Evolutionary conservation across 2,113 vertebrate species (phyloP).

Genomic region (Terrapene triunguis): DNA sequence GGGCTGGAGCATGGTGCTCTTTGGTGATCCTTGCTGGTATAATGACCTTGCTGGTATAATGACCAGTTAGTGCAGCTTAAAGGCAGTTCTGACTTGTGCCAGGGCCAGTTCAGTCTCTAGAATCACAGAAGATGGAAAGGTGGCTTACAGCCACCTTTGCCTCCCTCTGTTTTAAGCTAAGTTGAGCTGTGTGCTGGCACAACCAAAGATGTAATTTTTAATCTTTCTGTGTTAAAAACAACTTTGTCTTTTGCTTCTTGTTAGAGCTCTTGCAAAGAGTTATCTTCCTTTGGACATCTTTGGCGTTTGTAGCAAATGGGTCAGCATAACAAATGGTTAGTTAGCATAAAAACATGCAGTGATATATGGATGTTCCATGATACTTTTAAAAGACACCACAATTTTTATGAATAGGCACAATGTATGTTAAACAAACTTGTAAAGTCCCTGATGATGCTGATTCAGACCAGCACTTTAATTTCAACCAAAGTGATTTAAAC

Average conservation of each 20-base stretch:
- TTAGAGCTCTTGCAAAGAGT: background rate
- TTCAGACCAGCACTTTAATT: background rate
- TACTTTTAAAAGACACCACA: background rate
- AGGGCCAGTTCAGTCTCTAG: background rate
- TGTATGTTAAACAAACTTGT: background rate
- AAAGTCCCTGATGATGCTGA: background rate
- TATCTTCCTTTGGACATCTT: background rate
- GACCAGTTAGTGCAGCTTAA: background rate
- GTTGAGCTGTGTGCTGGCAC: background rate
- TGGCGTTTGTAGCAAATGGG: background rate
- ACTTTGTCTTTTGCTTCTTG: background rate
- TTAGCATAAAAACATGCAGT: background rate
- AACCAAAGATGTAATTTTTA: no score
- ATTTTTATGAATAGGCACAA: background rate
- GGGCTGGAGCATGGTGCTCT: background rate
- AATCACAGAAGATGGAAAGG: background rate
- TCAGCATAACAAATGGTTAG: background rate
- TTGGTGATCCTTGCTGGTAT: background rate
- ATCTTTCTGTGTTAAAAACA: background rate
- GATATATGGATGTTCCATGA: background rate
- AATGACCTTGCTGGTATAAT: background rate
- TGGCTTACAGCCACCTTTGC: background rate
- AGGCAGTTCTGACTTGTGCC: background rate
- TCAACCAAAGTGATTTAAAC: background rate
- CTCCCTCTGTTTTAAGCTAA: background rate